These are phyloP conservation scores for Enteromius unitaeniatus DNA, from an alignment of 2,797 vertebrate species.

Conservation along the genomic window DNA sequence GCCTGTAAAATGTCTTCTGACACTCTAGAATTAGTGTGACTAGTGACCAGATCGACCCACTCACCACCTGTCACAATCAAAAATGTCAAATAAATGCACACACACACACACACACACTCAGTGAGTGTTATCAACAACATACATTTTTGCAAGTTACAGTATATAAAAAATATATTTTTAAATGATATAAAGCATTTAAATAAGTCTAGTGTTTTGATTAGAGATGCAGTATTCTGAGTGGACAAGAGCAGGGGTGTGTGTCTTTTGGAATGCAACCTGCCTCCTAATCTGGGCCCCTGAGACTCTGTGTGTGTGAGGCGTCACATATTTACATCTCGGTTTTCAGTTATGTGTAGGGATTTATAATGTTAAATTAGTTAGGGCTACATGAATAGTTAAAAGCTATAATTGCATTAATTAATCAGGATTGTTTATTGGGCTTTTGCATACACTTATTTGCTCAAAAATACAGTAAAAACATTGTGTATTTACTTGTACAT, in stretches of 20 bases:
- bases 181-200: neutral
- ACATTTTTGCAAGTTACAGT: neutral
- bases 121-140: neutral
- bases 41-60: slow-evolving; percentile 26
- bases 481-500: neutral
- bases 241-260: neutral
- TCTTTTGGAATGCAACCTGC: slow-evolving; percentile 70
- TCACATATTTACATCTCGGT: neutral
- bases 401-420: neutral
- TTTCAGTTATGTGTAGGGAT: neutral
- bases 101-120: slow-evolving; percentile 21
- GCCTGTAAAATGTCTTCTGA: slow-evolving; percentile 62
- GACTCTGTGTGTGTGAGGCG: slow-evolving; percentile 61
- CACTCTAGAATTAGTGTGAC: slow-evolving; percentile 48
- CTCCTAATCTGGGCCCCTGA: slow-evolving; percentile 71
- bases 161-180: neutral
- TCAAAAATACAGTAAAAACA: neutral
- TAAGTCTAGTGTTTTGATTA: neutral
- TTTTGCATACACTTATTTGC: neutral
- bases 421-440: neutral
- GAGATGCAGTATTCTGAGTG: slow-evolving; percentile 19
- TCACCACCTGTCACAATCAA: slow-evolving; percentile 31
- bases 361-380: neutral
- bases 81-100: neutral
- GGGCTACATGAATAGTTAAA: neutral